Evolutionary conservation across 2,797 vertebrate genomes (phyloP), one percentile per base, ranked within the genome.

Genomic region (Rhabdophis nuchalis): DNA sequence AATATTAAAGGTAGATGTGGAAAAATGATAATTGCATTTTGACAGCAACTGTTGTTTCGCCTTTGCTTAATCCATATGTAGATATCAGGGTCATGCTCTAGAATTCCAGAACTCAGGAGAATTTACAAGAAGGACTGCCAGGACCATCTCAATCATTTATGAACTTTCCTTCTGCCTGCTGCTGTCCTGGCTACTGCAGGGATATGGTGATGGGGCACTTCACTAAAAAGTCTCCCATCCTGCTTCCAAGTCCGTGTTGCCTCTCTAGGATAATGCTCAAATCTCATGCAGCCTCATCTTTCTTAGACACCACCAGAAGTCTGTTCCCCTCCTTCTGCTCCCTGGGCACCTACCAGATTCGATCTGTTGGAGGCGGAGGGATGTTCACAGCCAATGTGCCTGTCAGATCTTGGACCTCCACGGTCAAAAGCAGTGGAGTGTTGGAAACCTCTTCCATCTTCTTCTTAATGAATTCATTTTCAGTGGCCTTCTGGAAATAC

Each of bases 371-470:
- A 0, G 98, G 98, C 0, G 98, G 98, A 1, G 98, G 98, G 91
- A 99, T 97, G 94, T 99, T 99, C 95, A 99, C 91, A 0, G 98
- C 97, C 95, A 99, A 95, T 3, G 97, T 96, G 50, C 98, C 98
- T 0, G 97, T 97, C 95, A 99, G 95, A 95, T 99, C 98, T 92
- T 98, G 98, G 85, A 99, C 97, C 96, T 99, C 98, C 93, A 99
- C 98, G 0, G 98, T 98, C 92, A 99, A 98, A 96, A 99, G 97
- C 95, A 99, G 95, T 0, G 98, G 98, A 0, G 97, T 99, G 97
- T 99, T 99, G 96, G 98, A 99, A 97, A 99, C 98, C 96, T 99
- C 98, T 95, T 98, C 98, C 0, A 99, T 98, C 97, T 98, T 99
- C 97, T 98, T 99, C 95, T 98, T 99, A 93, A 99, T 98, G 95